Percentiles rank a stretch among this genome's conserved stretches.
phyloP scores from a whole-genome alignment of 2,888 invertebrate species.

The Athalia cordata region DNA sequence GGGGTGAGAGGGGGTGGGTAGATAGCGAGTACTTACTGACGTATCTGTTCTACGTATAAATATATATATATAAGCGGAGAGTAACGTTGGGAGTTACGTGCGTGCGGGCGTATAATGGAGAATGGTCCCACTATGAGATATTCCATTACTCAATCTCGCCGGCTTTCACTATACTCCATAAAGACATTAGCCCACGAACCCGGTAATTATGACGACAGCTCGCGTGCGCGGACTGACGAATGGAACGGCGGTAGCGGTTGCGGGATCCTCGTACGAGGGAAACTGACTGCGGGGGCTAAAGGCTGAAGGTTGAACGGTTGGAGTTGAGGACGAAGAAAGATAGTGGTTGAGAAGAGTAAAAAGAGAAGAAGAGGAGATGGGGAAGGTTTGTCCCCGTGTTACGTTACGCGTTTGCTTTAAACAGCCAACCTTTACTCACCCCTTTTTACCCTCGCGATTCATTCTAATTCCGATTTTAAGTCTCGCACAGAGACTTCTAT shows the following conservation, averaged over 20 bases:
- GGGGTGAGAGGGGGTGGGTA: not conserved
- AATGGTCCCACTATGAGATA: constrained; percentile 31
- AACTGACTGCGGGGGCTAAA: not conserved
- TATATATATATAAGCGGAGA: not conserved
- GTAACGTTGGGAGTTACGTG: constrained; percentile 18
- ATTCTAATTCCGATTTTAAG: too few species aligned
- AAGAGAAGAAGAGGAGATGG: too few species aligned
- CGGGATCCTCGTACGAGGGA: not conserved
- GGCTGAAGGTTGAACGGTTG: not conserved
- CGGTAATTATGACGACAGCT: constrained; percentile 58
- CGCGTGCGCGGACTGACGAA: constrained; percentile 38
- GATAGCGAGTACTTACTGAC: not conserved
- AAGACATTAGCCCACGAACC: constrained; percentile 66
- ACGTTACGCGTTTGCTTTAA: too few species aligned
- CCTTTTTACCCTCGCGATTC: too few species aligned
- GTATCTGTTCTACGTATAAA: too few species aligned
- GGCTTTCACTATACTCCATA: constrained; percentile 54
- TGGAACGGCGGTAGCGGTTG: constrained; percentile 2
- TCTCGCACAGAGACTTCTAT: too few species aligned
- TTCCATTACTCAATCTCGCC: constrained; percentile 47
- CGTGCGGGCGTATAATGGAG: constrained; percentile 24
- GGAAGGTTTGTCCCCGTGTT: too few species aligned
- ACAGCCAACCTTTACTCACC: too few species aligned
- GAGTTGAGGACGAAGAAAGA: not conserved
- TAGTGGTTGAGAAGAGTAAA: too few species aligned